Base-by-base conservation (phyloP, 2,797 vertebrate genomes). In the Hyperoplus lanceolatus region DNA sequence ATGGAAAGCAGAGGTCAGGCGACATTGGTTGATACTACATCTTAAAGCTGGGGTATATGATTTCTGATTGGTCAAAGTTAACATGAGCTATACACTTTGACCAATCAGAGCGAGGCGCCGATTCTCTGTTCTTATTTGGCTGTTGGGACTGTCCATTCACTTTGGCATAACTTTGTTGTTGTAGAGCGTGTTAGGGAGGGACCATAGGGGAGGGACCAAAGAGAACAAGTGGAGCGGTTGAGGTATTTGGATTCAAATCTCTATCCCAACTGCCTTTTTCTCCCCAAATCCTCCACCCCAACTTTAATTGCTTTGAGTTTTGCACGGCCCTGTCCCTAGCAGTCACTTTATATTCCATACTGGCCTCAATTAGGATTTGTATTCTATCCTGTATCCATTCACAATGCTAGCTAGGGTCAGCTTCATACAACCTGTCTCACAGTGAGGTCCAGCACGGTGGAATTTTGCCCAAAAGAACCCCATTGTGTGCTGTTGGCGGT, bases 361-460 rank as follows among this genome's bases (percentile, higher is more conserved):
- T 50, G 39, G 15, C 53, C 39, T 76, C 61, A 21, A 5, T 63
- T 67, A 38, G 55, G 76, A 67, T 69, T 48, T 66, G 77, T 51
- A 39, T 54, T 61, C 36, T 72, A 60, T 16, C 57, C 70, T 10
- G 50, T 6, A 58, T 62, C 70, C 46, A 77, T 87, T 92, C 56
- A 81, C 63, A 75, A 65, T 39, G 29, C 4, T 70, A 21, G 59
- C 39, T 2, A 58, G 69, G 86, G 66, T 46, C 71, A 76, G 78
- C 83, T 87, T 77, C 64, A 77, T 88, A 82, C 87, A 87, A 53
- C 68, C 76, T 43, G 82, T 77, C 73, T 73, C 64, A 69, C 76
- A 70, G 84, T 5, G 77, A 80, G 56, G 56, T 60, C 59, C 76
- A 67, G 45, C 62, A 9, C 55, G 77, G 42, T 79, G 77, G 68